These are phyloP conservation scores for Nomada ferruginata DNA, from an alignment of 2,888 invertebrate genomes.

Conservation along the genomic window DNA sequence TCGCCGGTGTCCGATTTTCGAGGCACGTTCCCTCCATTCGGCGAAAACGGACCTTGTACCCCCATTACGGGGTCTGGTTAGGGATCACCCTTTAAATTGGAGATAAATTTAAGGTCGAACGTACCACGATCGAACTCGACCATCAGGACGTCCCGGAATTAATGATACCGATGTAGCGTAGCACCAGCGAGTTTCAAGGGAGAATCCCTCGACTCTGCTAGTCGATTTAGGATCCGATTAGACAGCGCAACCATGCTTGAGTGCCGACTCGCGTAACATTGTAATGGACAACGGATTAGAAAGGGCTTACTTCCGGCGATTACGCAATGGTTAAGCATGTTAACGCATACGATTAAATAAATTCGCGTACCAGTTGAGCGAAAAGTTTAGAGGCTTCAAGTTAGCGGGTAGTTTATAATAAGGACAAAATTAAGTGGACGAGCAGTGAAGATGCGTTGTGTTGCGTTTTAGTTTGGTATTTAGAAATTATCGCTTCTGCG, in stretches of 20 bases:
- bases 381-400: neutral
- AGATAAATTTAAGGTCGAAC: slow-evolving; percentile 21
- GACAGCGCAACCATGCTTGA: slow-evolving; percentile 5
- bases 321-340: neutral
- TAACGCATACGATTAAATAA: neutral
- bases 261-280: neutral
- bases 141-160: slow-evolving; percentile 31
- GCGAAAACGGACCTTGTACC: neutral
- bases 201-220: neutral
- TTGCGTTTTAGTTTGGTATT: neutral
- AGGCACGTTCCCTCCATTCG: neutral
- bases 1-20: neutral
- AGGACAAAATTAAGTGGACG: neutral
- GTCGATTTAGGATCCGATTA: slow-evolving; percentile 32
- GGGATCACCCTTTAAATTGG: slow-evolving; percentile 6
- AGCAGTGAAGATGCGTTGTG: neutral
- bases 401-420: neutral
- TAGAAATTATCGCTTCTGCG: too few species aligned
- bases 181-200: slow-evolving; percentile 13
- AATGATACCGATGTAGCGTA: slow-evolving; percentile 37
- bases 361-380: neutral
- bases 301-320: slow-evolving; percentile 6
- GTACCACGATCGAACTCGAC: slow-evolving; percentile 25
- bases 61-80: neutral
- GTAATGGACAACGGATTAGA: slow-evolving; percentile 31